Conservation (phyloP, 2,797 vertebrate genomes). For the Anguilla marmorata region DNA sequence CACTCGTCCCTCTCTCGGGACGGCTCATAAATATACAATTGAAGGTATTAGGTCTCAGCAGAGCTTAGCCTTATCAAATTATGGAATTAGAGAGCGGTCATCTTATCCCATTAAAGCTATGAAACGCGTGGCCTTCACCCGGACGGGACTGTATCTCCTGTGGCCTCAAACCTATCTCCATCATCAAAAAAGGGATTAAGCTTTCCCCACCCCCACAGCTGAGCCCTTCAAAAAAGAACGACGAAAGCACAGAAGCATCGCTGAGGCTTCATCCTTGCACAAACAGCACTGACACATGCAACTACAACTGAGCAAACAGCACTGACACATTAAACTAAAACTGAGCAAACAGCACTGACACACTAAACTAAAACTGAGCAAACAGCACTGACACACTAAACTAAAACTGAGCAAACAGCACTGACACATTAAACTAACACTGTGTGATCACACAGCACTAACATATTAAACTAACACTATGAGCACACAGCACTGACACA, state of each 20-base stretch:
- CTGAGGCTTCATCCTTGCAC: not conserved
- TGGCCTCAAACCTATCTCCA: not conserved
- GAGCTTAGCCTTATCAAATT: slow-evolving; percentile 20
- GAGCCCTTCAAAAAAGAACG: not conserved
- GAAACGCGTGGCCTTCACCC: not conserved
- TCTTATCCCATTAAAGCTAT: slow-evolving; percentile 17
- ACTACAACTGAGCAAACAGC: not conserved
- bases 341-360: not conserved
- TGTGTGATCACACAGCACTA: not conserved
- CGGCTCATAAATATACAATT: slow-evolving; percentile 12
- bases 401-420: not conserved
- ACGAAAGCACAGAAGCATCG: not conserved
- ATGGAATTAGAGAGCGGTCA: slow-evolving; percentile 23
- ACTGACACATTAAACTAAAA: not conserved
- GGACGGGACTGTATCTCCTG: not conserved
- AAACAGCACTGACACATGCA: not conserved
- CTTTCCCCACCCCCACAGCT: not conserved
- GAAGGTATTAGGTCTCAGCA: slow-evolving; percentile 16
- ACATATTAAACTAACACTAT: not conserved
- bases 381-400: not conserved
- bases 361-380: not conserved
- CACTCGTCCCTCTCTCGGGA: not conserved
- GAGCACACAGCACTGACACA: no score
- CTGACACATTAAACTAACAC: not conserved
- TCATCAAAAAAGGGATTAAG: slow-evolving; percentile 1